Evolutionary conservation across 1,140 invertebrate species (phyloP).

Genomic region (Portunus trituberculatus): DNA sequence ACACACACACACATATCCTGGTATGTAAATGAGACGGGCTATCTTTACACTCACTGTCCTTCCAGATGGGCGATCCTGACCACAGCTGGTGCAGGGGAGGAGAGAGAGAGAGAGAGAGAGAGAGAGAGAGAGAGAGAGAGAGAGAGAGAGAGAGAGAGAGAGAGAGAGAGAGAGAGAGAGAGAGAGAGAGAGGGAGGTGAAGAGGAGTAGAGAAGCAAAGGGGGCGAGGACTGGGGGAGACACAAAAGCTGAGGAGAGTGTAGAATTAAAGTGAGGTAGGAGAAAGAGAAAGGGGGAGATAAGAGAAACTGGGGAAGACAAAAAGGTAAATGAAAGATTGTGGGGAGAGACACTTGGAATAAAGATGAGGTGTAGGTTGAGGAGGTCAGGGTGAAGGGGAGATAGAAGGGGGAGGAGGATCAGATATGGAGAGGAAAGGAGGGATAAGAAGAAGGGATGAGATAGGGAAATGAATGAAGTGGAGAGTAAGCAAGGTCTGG

Average conservation of each 20-base stretch:
- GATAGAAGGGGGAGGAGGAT: neutral
- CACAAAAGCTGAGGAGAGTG: neutral
- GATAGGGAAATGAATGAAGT: neutral
- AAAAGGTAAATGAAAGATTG: too few species aligned
- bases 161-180: conserved; percentile 38
- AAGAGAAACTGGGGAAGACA: too few species aligned
- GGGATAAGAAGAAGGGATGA: neutral
- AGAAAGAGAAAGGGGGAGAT: neutral
- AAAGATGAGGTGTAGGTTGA: neutral
- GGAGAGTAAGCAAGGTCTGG: neutral
- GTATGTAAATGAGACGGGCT: neutral
- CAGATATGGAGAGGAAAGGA: neutral
- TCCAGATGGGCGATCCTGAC: neutral
- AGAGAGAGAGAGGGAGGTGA: neutral
- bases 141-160: conserved; percentile 38
- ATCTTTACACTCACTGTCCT: neutral
- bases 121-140: neutral
- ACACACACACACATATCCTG: neutral
- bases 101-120: neutral
- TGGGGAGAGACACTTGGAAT: too few species aligned
- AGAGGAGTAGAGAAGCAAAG: neutral
- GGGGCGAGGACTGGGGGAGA: neutral
- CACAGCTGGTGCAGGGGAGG: neutral
- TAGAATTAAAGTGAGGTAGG: neutral
- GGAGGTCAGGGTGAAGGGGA: neutral